Evolutionary conservation across 1,140 invertebrate genomes (phyloP), one percentile per base, ranked within the genome.

Genomic region (Lamellibrachia luymesi): DNA sequence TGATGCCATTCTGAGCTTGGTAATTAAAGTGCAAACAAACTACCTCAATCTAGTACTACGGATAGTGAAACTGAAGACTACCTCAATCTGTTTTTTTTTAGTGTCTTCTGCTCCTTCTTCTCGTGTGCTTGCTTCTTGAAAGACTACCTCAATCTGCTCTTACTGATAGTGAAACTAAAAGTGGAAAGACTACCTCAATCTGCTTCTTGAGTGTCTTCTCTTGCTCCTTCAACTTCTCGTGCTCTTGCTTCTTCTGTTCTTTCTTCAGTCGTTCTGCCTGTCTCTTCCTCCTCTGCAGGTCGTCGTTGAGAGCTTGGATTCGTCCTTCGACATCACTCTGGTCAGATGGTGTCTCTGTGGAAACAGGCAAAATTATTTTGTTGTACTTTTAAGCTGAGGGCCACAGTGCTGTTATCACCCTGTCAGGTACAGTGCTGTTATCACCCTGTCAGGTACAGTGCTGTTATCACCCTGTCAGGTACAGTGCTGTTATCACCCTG

Each of bases 171-270:
- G 25, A 91, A 91, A 25, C 89, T 27, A 22, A 27, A 90, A 27
- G 89, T 22, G 89, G 17, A 17, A 90, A 90, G 27, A 93, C 94
- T 93, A 97, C 97, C 95, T 97, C 97, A 90, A 97, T 96, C 94
- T 97, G 97, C 94, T 97, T 97, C 92, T 96, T 95, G 49, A 97
- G 95, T 27, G 97, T 95, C 93, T 96, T 96, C 94, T 97, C 97
- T 93, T 97, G 96, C 38, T 96, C 96, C 94, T 96, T 96, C 90
- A 97, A 94, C 90, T 96, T 95, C 93, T 97, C 97, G 94, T 96
- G 96, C 89, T 96, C 95, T 50, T 95, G 95, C 92, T 95, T 95
- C 90, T 96, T 96, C 50, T 97, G 95, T 94, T 97, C 97, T 93
- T 95, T 95, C 93, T 96, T 96, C 51, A 97, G 94, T 93, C 96